Evolutionary conservation across 1,140 invertebrate genomes (phyloP), one percentile per base, ranked within the genome.

Genomic region (Lucilia sericata): DNA sequence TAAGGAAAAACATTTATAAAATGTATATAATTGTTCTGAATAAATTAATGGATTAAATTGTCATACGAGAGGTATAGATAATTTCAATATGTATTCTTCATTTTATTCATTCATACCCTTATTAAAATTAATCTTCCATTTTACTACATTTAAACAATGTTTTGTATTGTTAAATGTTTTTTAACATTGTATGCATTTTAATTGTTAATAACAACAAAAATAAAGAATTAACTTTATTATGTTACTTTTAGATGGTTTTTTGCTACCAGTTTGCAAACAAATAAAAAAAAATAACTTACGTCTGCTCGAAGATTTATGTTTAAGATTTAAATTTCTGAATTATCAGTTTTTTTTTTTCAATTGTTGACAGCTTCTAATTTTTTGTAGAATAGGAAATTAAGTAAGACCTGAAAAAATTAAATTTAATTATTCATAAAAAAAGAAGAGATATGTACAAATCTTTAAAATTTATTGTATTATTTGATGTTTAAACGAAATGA

Each of bases 371-470:
- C 55, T 60, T 60, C 55, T 60, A 60, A 60, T 60, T 14, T n/a
- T 60, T 60, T 60, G 55, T 60, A n/a, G 55, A n/a, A 60, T 60
- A 60, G 55, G 55, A 60, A 60, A 60, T 60, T 17, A 60, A 60
- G 55, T 60, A 60, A 42, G 42, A 42, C 42, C 42, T 2, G 42
- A 1, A 7, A 36, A 42, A 42, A 42, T 42, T 7, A 42, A 42
- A 42, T 42, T 42, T 2, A 8, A 42, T 3, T 3, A 42, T 42
- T 3, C 36, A 36, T 42, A 42, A 42, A 8, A 42, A 42, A 42
- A 42, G 0, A 30, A 1, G 1, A 2, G 1, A 30, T 30, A 30
- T 30, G 25, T 30, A 30, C 25, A 30, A 1, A 30, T 30, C 1
- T 30, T 30, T 30, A 2, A 42, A 42, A 42, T 7, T 42, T 42